These are phyloP conservation scores for Pimephales promelas DNA, from an alignment of 2,113 vertebrate species.

Conservation along the genomic window DNA sequence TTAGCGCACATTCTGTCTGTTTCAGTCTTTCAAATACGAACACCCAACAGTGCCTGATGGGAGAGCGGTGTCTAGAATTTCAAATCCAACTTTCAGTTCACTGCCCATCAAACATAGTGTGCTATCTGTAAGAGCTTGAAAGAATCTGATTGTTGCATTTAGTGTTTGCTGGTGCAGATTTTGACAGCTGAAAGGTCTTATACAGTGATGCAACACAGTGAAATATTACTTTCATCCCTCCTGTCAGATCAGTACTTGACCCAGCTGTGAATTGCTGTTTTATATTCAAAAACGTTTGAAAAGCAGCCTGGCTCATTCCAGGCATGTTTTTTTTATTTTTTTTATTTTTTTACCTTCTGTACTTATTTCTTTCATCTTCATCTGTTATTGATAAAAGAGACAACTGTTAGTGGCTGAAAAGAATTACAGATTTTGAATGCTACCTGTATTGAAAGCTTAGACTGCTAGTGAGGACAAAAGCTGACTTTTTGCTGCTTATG, in stretches of 20 bases:
- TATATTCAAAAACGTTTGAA: conserved; percentile 47
- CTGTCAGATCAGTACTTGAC: conserved; percentile 3
- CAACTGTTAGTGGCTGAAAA: not conserved
- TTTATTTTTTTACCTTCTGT: conserved; percentile 6
- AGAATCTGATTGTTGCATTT: conserved; percentile 40
- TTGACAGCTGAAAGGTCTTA: conserved; percentile 35
- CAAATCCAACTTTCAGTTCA: conserved; percentile 38
- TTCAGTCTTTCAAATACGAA: conserved; percentile 5
- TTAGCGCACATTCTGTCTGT: not conserved
- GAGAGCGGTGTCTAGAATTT: conserved; percentile 23
- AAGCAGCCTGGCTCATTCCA: conserved; percentile 13
- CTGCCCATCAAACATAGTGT: conserved; percentile 32
- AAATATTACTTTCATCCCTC: conserved; percentile 39
- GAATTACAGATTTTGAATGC: not conserved
- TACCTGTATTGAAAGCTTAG: conserved; percentile 3
- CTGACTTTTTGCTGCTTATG: not conserved
- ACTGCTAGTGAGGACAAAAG: not conserved
- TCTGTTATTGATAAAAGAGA: conserved; percentile 25
- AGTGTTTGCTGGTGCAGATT: conserved; percentile 42
- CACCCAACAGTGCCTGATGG: conserved; percentile 16
- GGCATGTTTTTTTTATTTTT: too few species aligned
- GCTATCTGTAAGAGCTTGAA: conserved; percentile 37
- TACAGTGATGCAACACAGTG: conserved; percentile 52
- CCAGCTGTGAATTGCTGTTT: conserved; percentile 49
- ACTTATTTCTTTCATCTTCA: conserved; percentile 13